Percentiles rank a stretch among this genome's conserved stretches.
Evolutionary conservation across 2,888 invertebrate species (phyloP).

Genomic region (Pterostichus niger): DNA sequence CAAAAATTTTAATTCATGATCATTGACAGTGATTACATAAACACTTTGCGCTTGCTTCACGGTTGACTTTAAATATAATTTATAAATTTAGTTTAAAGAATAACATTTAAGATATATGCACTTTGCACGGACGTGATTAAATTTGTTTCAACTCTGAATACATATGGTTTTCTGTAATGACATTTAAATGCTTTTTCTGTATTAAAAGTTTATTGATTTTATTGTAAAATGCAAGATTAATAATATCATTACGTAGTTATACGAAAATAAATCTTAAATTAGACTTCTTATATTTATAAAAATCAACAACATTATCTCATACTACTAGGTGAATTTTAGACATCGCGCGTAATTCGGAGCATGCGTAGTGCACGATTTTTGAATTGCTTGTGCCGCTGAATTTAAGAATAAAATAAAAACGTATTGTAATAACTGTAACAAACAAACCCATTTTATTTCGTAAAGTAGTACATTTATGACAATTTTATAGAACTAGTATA

Average conservation of each 20-base stretch:
- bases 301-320: background rate
- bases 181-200: conserved; percentile 1
- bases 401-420: conserved; percentile 9
- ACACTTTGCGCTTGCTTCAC: conserved; percentile 35
- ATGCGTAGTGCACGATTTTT: conserved; percentile 40
- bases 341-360: conserved; percentile 42
- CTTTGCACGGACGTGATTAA: background rate
- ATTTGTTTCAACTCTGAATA: background rate
- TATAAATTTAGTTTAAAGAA: conserved; percentile 10
- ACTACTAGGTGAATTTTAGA: conserved; percentile 6
- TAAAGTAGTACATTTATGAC: too few relatives aligned
- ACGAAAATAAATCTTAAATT: conserved; percentile 2
- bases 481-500: too few relatives aligned
- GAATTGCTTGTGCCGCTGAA: conserved; percentile 25
- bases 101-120: conserved; percentile 3
- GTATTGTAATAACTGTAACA: background rate
- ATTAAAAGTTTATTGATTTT: conserved; percentile 15
- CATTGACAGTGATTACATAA: conserved; percentile 66
- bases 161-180: background rate
- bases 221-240: background rate
- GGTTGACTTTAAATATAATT: conserved; percentile 8
- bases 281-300: conserved; percentile 1
- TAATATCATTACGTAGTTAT: background rate
- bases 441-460: too few relatives aligned
- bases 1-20: conserved; percentile 44